A percentile compares a stretch with the other conserved stretches of the same genome.
These are phyloP conservation scores for Chloropsis hardwickii DNA, from an alignment of 2,113 vertebrate species.

Conservation along the genomic window DNA sequence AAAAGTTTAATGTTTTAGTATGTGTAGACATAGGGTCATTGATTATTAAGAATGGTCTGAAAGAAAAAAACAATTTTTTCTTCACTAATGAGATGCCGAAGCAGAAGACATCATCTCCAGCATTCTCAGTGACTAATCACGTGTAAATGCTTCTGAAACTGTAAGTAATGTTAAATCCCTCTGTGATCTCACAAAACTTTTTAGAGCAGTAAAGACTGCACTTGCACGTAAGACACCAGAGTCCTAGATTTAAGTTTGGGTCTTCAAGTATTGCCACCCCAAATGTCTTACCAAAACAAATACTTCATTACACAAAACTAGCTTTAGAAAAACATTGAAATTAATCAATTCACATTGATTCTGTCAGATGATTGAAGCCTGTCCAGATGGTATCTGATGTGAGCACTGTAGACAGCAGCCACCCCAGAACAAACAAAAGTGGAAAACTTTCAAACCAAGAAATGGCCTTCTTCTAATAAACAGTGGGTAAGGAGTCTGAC, in stretches of 20 bases:
- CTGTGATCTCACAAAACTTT: neutral
- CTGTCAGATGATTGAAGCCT: neutral
- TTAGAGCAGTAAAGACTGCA: neutral
- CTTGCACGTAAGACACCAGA: neutral
- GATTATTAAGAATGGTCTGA: neutral
- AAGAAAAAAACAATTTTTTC: neutral
- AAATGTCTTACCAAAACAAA: neutral
- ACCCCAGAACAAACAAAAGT: neutral
- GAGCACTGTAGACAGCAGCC: neutral
- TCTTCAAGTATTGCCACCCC: neutral
- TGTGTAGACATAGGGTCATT: neutral
- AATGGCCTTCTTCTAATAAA: fast-evolving
- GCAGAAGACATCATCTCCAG: neutral
- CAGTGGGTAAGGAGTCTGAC: neutral
- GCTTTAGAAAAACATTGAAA: neutral
- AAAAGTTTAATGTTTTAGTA: neutral
- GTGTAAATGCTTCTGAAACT: neutral
- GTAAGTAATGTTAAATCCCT: neutral
- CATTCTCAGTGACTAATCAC: neutral
- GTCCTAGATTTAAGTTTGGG: neutral
- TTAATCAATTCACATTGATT: neutral
- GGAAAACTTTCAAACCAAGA: neutral
- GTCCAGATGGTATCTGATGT: neutral
- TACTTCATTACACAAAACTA: neutral
- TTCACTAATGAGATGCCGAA: neutral